These are phyloP conservation scores for Remorina albescens DNA, from an alignment of 2,797 vertebrate species.

Conservation along the genomic window DNA sequence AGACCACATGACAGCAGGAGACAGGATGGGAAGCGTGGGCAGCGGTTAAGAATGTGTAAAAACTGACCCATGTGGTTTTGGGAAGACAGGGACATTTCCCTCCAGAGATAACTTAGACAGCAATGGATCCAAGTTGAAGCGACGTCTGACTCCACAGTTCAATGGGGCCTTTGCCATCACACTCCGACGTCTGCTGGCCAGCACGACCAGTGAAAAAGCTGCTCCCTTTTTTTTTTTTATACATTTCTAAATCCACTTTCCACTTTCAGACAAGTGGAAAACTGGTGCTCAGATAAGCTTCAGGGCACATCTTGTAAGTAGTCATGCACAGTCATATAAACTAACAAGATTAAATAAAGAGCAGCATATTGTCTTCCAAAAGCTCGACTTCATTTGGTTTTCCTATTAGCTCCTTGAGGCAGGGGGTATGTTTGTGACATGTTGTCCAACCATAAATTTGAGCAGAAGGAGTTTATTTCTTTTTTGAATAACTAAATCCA, in stretches of 20 bases:
- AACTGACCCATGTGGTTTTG: conserved; percentile 39
- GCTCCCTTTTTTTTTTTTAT: background rate
- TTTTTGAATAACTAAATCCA: too few species aligned
- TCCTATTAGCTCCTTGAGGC: background rate
- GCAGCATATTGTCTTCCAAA: background rate
- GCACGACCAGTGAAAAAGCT: conserved; percentile 2
- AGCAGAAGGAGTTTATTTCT: too few species aligned
- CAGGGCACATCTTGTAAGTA: background rate
- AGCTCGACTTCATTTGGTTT: background rate
- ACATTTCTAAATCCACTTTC: conserved; percentile 5
- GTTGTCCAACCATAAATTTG: too few species aligned
- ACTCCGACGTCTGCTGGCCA: conserved; percentile 15
- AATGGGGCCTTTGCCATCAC: conserved; percentile 30
- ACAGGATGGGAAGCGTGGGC: conserved; percentile 5
- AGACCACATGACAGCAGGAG: conserved; percentile 43
- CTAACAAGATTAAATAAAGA: conserved; percentile 6
- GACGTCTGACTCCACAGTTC: conserved; percentile 42
- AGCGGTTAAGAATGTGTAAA: conserved; percentile 15
- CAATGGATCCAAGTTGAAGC: conserved; percentile 42
- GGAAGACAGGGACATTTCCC: conserved; percentile 25
- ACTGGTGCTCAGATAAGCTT: background rate
- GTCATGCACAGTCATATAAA: conserved; percentile 9
- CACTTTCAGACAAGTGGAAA: conserved; percentile 3
- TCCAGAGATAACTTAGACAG: conserved; percentile 34
- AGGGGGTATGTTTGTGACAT: background rate